A percentile compares a stretch with the other conserved stretches of the same genome.
Conservation (phyloP, 2,113 vertebrate species). For the Peromyscus californicus region DNA sequence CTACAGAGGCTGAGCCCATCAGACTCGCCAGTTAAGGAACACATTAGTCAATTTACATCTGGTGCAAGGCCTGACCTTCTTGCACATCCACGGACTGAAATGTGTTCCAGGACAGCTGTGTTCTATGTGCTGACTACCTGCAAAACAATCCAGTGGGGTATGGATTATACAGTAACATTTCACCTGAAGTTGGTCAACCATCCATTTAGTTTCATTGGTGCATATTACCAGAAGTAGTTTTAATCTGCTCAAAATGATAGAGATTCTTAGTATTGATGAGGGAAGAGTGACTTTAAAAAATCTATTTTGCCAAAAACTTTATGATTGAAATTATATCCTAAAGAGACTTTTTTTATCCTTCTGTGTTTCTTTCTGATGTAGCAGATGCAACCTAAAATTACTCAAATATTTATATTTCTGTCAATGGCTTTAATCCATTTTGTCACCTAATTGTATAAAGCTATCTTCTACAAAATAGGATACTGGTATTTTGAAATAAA, state of each 20-base stretch:
- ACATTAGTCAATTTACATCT: neutral
- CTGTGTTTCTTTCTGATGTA: conserved; percentile 69
- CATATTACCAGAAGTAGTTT: conserved; percentile 52
- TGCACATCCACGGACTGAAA: neutral
- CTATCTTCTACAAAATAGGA: conserved; percentile 77
- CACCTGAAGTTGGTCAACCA: conserved; percentile 26
- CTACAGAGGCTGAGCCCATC: neutral
- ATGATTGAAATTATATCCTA: conserved; percentile 64
- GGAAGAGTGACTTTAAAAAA: conserved; percentile 44
- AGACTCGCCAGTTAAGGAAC: conserved; percentile 4
- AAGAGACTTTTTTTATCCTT: conserved; percentile 47
- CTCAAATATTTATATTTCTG: conserved; percentile 85
- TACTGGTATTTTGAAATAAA: conserved; percentile 83
- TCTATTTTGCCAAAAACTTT: conserved; percentile 63
- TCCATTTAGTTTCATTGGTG: conserved; percentile 49
- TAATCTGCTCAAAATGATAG: conserved; percentile 34
- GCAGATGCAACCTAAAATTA: conserved; percentile 83
- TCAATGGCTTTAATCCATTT: conserved; percentile 84
- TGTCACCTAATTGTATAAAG: conserved; percentile 80
- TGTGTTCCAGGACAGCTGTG: neutral
- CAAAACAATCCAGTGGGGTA: neutral
- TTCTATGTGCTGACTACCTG: neutral
- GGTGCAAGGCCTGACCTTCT: neutral
- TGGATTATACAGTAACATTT: conserved; percentile 45
- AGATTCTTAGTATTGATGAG: conserved; percentile 35